Base-by-base conservation (phyloP, 2,113 vertebrate species). In the Eublepharis macularius region DNA sequence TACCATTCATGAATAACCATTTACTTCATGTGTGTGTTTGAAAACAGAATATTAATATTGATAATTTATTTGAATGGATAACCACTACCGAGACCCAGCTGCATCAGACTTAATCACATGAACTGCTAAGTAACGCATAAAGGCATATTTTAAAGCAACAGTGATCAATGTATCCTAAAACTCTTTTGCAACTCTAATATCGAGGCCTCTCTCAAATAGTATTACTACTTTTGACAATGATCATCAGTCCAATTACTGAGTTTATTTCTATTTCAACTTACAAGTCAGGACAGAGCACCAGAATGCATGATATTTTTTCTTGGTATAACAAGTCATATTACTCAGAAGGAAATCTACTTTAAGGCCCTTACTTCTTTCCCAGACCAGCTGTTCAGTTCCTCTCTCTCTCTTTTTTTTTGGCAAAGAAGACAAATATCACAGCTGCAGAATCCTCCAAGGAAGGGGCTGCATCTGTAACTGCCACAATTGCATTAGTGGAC, bases 271-370 rank as follows among this genome's bases (percentile, higher is more conserved):
- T 4, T 80, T 72, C 73, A 70, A 69, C 45, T 83, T 36, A 81
- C 57, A 89, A 91, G 86, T 81, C 36, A 4, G 2, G 39, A 12
- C 47, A 90, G 84, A 63, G 82, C 69, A 81, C 92, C 91, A 93
- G 94, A 81, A 85, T 72, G 84, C 6, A 70, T 32, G 57, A 5
- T 39, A 54, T 87, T 91, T 93, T 45, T 81, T 80, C 86, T 77
- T 83, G 70, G 45, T 68, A 83, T n/a, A 69, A 80, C 91, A 87
- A 86, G 19, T 85, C 85, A 85, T 51, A 6, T 57, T 75, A 66
- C 54, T 83, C 77, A 65, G 79, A 77, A 54, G 36, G 70, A 84
- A 92, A 0, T 36, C 65, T 68, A 36, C 41, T 79, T 81, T 57
- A 36, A 1, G 1, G n/a, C 34, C 21, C 12, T 72, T 63, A 54